phyloP scores from a whole-genome alignment of 2,888 invertebrate genomes.

The Apomyelois bistriatella region DNA sequence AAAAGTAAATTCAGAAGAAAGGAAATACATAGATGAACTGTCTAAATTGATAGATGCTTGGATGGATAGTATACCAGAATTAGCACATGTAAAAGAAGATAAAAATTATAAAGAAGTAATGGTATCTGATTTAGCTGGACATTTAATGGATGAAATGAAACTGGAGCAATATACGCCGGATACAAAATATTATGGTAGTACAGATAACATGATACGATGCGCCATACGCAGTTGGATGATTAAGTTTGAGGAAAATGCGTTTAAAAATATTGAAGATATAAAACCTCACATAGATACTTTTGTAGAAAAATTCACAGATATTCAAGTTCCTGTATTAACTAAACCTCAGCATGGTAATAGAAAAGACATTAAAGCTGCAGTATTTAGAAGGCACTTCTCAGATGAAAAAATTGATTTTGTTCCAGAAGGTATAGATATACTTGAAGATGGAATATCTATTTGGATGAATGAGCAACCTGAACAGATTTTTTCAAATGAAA shows the following conservation, averaged over 20 bases:
- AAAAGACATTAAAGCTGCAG: constrained; percentile 34
- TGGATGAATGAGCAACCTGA: constrained; percentile 50
- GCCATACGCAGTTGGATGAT: constrained; percentile 39
- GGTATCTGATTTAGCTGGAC: constrained; percentile 41
- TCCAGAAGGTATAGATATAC: constrained; percentile 34
- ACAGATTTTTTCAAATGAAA: constrained; percentile 30
- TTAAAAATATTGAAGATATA: constrained; percentile 30
- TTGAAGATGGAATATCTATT: constrained; percentile 50
- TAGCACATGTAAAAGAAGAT: constrained; percentile 30
- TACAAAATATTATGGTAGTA: constrained; percentile 22
- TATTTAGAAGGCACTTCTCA: constrained; percentile 23
- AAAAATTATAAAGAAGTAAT: constrained; percentile 36
- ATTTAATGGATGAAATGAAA: constrained; percentile 41
- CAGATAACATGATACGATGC: constrained; percentile 28
- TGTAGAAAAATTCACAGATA: constrained; percentile 25
- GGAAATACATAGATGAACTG: constrained; percentile 31
- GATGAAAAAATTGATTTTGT: constrained; percentile 27
- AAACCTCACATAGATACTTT: constrained; percentile 34
- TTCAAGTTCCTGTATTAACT: constrained; percentile 34
- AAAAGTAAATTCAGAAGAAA: constrained; percentile 38
- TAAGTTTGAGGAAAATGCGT: constrained; percentile 36
- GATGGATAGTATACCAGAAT: constrained; percentile 40
- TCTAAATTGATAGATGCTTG: constrained; percentile 33
- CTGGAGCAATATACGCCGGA: constrained; percentile 33
- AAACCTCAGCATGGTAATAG: constrained; percentile 39